phyloP scores from a whole-genome alignment of 2,797 vertebrate genomes.

The Dromococcyx pavoninus region DNA sequence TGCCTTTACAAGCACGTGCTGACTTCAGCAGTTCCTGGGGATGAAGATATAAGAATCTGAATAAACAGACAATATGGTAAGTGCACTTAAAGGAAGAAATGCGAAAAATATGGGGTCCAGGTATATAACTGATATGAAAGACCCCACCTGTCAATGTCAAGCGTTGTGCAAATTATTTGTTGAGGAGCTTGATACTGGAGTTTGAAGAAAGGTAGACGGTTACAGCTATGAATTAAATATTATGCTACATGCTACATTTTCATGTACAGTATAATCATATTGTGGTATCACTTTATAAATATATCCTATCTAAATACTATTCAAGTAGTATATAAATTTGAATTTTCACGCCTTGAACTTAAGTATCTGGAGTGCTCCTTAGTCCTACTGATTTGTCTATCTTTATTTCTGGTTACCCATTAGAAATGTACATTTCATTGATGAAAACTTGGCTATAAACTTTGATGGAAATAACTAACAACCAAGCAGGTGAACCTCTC shows the following conservation, averaged over 20 bases:
- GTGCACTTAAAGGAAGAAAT: not conserved
- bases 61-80: fast-evolving
- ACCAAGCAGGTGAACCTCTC: not conserved
- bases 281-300: not conserved
- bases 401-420: not conserved
- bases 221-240: not conserved
- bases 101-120: not conserved
- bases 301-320: not conserved
- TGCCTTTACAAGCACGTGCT: not conserved
- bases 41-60: not conserved
- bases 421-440: not conserved
- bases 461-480: not conserved
- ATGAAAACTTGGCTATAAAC: not conserved
- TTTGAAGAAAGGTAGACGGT: not conserved
- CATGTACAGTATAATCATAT: not conserved
- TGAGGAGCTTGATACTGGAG: not conserved
- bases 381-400: not conserved
- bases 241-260: not conserved
- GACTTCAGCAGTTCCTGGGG: not conserved
- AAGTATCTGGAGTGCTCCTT: not conserved
- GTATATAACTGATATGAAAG: not conserved
- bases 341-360: not conserved
- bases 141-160: not conserved
- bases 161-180: not conserved
- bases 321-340: not conserved